Conservation (phyloP, 2,888 invertebrate genomes). For the Agrochola lota region DNA sequence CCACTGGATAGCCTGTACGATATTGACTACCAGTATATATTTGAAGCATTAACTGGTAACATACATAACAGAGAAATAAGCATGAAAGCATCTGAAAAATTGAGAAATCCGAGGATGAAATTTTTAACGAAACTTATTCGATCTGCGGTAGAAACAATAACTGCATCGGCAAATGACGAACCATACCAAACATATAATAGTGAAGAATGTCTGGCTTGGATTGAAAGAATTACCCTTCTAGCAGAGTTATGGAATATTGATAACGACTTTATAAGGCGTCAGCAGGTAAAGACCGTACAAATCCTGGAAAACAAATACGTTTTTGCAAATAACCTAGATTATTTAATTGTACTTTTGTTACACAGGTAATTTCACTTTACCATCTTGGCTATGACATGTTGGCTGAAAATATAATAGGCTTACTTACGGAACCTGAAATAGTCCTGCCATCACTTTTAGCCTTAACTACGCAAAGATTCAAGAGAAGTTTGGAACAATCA, state of each 20-base stretch:
- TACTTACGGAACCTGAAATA: slow-evolving; percentile 92
- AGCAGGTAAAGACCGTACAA: slow-evolving; percentile 90
- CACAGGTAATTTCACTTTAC: slow-evolving; percentile 91
- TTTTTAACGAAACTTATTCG: slow-evolving; percentile 94
- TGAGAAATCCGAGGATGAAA: slow-evolving; percentile 92
- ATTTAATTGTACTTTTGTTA: slow-evolving; percentile 43
- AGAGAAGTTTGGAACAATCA: slow-evolving; percentile 91
- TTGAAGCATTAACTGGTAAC: slow-evolving; percentile 85
- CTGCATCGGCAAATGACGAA: slow-evolving; percentile 89
- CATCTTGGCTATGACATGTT: slow-evolving; percentile 91
- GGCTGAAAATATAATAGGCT: slow-evolving; percentile 91
- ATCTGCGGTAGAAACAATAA: slow-evolving; percentile 93
- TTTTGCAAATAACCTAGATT: neutral
- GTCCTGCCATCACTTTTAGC: slow-evolving; percentile 93
- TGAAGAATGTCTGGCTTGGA: slow-evolving; percentile 91
- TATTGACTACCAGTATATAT: slow-evolving; percentile 91
- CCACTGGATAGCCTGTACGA: slow-evolving; percentile 95
- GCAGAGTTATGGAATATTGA: slow-evolving; percentile 95
- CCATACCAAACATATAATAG: slow-evolving; percentile 84
- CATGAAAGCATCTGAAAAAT: slow-evolving; percentile 92
- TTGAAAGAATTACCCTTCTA: slow-evolving; percentile 92
- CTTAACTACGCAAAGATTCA: slow-evolving; percentile 95
- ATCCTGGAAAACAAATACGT: neutral
- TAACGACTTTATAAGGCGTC: slow-evolving; percentile 93
- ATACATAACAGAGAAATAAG: slow-evolving; percentile 89